phyloP scores from a whole-genome alignment of 1,140 invertebrate genomes.

The Chrysopa pallens region DNA sequence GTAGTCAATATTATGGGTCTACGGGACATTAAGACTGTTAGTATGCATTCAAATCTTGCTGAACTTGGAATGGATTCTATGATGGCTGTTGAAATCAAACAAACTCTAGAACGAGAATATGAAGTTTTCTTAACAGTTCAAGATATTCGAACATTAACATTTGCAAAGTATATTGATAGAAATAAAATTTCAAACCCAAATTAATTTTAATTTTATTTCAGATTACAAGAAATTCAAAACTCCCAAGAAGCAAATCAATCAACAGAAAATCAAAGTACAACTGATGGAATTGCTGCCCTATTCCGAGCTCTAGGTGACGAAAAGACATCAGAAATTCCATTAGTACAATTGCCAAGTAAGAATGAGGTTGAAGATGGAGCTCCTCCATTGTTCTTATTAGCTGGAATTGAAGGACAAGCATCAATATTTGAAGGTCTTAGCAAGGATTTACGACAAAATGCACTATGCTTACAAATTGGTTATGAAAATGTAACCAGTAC shows the following conservation, averaged over 20 bases:
- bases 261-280: background rate
- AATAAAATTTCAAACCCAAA: background rate
- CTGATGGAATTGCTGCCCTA: background rate
- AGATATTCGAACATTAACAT: conserved; percentile 34
- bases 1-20: conserved; percentile 27
- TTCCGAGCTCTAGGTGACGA: background rate
- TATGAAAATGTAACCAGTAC: conserved; percentile 19
- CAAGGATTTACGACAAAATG: conserved; percentile 37
- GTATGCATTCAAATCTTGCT: conserved; percentile 46
- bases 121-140: conserved; percentile 36
- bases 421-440: conserved; percentile 33
- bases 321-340: background rate
- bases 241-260: conserved; percentile 1
- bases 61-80: conserved; percentile 81
- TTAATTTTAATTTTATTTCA: background rate
- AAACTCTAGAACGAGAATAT: conserved; percentile 43
- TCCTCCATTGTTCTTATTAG: conserved; percentile 44
- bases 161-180: conserved; percentile 9
- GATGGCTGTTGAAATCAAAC: conserved; percentile 71
- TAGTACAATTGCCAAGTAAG: conserved; percentile 4
- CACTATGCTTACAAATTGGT: conserved; percentile 46
- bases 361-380: background rate
- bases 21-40: conserved; percentile 35
- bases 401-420: conserved; percentile 62
- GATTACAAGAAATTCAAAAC: conserved; percentile 7